phyloP scores from a whole-genome alignment of 2,888 invertebrate genomes.

The Chymomyza procnemis region DNA sequence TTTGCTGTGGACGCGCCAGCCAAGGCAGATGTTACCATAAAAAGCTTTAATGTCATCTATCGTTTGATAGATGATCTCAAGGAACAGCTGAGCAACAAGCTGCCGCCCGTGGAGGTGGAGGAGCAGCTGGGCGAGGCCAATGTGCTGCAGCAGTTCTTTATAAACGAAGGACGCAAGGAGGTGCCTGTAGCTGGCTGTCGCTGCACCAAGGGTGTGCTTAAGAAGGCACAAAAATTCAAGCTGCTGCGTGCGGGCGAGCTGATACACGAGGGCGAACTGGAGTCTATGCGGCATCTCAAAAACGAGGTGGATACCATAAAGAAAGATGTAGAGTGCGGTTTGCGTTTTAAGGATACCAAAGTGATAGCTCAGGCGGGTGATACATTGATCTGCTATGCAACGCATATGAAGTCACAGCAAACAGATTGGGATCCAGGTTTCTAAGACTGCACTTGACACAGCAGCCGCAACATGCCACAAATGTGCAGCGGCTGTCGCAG shows the following conservation, averaged over 20 bases:
- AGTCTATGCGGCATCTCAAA: slow-evolving; percentile 93
- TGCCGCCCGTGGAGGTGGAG: slow-evolving; percentile 87
- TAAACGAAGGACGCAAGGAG: slow-evolving; percentile 88
- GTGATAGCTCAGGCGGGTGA: slow-evolving; percentile 87
- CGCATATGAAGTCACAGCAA: slow-evolving; percentile 82
- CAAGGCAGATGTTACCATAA: slow-evolving; percentile 81
- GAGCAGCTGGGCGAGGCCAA: slow-evolving; percentile 90
- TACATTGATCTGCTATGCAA: slow-evolving; percentile 86
- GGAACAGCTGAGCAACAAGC: slow-evolving; percentile 84
- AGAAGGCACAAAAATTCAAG: slow-evolving; percentile 83
- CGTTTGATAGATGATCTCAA: slow-evolving; percentile 93
- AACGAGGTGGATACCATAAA: slow-evolving; percentile 90
- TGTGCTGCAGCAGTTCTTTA: slow-evolving; percentile 89
- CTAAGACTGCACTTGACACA: slow-evolving; percentile 75
- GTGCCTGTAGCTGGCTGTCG: slow-evolving; percentile 93
- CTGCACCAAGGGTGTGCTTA: slow-evolving; percentile 88
- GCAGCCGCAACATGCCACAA: background rate
- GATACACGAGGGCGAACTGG: slow-evolving; percentile 85
- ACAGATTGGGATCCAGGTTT: slow-evolving; percentile 94
- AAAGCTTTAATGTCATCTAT: slow-evolving; percentile 93
- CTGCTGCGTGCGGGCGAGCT: slow-evolving; percentile 84
- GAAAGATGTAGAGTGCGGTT: slow-evolving; percentile 92
- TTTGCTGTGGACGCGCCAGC: slow-evolving; percentile 87
- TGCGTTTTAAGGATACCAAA: slow-evolving; percentile 84
- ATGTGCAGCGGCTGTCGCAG: slow-evolving; percentile 8